Percentiles rank a stretch among this genome's conserved stretches.
Evolutionary conservation across 2,113 vertebrate species (phyloP).

Genomic region (Vombatus ursinus): DNA sequence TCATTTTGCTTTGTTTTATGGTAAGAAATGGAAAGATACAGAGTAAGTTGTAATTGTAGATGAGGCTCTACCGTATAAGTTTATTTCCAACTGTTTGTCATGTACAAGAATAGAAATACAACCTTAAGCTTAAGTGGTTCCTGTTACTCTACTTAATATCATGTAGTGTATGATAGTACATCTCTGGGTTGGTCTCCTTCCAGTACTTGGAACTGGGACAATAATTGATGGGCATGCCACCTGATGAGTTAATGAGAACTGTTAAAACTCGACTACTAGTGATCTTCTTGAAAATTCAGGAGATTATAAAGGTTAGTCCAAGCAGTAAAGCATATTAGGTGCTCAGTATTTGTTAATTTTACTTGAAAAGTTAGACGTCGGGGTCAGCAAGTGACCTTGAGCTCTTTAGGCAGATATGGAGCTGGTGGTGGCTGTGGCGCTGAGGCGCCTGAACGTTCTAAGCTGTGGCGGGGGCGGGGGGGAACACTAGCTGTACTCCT

Average conservation of each 20-base stretch:
- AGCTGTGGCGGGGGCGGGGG: too few relatives aligned
- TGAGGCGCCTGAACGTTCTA: too few relatives aligned
- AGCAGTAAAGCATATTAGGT: not conserved
- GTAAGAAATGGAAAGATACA: conserved; percentile 2
- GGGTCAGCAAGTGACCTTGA: too few relatives aligned
- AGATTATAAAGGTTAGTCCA: not conserved
- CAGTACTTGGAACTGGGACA: conserved; percentile 24
- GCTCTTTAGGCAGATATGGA: too few relatives aligned
- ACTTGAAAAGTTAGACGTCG: conserved; percentile 26
- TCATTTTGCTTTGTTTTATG: conserved; percentile 13
- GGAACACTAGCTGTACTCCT: too few relatives aligned
- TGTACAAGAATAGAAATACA: conserved; percentile 10
- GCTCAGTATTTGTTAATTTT: conserved; percentile 7
- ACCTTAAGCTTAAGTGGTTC: not conserved
- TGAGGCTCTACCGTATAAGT: not conserved
- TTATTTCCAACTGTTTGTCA: conserved; percentile 44
- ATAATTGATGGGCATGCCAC: conserved; percentile 10
- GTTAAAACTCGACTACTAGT: not conserved
- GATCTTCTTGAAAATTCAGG: not conserved
- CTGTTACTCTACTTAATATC: not conserved
- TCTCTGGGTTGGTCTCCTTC: not conserved
- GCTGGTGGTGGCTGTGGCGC: too few relatives aligned
- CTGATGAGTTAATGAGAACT: conserved; percentile 24
- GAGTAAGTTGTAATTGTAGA: conserved; percentile 3
- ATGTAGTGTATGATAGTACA: not conserved